Conservation (phyloP, 2,113 vertebrate species). For the Ciconia maguari region DNA sequence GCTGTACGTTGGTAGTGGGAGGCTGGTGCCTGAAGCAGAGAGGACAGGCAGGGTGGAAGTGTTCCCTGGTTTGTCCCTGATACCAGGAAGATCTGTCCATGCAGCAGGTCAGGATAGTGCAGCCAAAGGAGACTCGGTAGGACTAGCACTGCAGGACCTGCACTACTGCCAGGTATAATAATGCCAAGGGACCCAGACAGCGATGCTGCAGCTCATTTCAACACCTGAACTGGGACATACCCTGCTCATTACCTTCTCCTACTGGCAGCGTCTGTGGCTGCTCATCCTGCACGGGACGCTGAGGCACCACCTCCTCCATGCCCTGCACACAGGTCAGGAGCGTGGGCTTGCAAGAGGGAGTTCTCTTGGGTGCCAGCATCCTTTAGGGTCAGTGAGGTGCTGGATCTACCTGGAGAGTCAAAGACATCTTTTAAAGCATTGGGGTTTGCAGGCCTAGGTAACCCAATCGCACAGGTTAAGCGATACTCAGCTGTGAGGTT, state of each 20-base stretch:
- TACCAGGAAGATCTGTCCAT: neutral
- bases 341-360: too few species aligned
- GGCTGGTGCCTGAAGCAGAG: neutral
- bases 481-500: neutral
- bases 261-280: neutral
- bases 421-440: neutral
- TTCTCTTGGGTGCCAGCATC: neutral
- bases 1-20: neutral
- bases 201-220: neutral
- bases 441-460: neutral
- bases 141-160: neutral
- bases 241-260: neutral
- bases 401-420: neutral
- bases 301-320: neutral
- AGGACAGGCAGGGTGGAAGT: neutral
- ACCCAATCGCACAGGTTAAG: neutral
- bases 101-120: neutral
- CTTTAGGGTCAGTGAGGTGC: neutral
- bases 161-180: neutral
- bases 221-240: neutral
- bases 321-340: neutral
- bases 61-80: neutral
- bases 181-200: neutral
- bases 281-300: neutral
- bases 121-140: neutral